Evolutionary conservation across 2,113 vertebrate genomes (phyloP).

Genomic region (Emydura subglobosa): DNA sequence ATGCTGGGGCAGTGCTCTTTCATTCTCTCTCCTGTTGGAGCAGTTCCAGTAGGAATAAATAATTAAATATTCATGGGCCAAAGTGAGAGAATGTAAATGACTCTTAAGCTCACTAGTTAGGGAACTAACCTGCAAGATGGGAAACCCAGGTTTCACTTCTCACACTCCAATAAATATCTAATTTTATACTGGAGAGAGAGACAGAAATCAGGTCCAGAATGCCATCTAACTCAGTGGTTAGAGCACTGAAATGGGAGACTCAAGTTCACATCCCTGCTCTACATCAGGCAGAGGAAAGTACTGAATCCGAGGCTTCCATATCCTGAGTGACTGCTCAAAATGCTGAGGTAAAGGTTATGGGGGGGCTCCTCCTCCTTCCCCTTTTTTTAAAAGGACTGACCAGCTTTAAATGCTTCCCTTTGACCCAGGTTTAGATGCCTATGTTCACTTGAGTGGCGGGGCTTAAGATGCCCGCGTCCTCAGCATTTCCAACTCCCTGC

Average conservation of each 20-base stretch:
- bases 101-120: neutral
- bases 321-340: neutral
- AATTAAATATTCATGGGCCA: neutral
- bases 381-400: neutral
- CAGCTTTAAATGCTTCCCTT: neutral
- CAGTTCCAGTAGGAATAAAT: neutral
- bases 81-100: neutral
- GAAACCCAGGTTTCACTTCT: neutral
- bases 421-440: neutral
- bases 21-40: neutral
- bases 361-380: no score
- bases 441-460: neutral
- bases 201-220: neutral
- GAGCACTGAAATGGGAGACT: neutral
- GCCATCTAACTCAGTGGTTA: neutral
- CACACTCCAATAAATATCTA: neutral
- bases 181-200: neutral
- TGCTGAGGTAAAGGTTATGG: neutral
- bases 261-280: neutral
- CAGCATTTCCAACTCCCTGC: neutral
- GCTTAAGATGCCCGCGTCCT: neutral
- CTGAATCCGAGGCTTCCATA: neutral
- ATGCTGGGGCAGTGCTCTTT: neutral
- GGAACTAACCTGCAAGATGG: neutral
- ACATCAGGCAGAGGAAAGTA: neutral